A percentile compares a stretch with the other conserved stretches of the same genome.
Evolutionary conservation across 2,113 vertebrate species (phyloP).

Genomic region (Eonycteris spelaea): DNA sequence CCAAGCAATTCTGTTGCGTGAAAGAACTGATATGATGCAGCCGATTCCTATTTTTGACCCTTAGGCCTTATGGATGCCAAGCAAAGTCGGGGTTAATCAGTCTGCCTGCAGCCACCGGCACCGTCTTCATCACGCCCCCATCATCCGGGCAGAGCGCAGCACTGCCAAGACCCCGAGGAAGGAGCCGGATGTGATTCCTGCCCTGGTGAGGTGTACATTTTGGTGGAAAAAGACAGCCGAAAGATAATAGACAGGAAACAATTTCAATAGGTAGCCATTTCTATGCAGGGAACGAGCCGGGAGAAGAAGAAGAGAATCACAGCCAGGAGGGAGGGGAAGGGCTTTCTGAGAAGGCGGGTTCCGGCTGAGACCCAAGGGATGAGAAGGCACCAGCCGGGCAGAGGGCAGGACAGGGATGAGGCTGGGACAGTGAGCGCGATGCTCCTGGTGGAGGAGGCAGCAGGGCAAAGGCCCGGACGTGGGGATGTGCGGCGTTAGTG

Average conservation of each 20-base stretch:
- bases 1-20: not conserved
- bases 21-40: not conserved
- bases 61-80: not conserved
- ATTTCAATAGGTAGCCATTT: not conserved
- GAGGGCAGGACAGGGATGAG: not conserved
- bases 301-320: not conserved
- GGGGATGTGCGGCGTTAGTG: not conserved
- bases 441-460: not conserved
- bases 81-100: not conserved
- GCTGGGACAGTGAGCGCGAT: fast-evolving
- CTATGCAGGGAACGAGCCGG: not conserved
- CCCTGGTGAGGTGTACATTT: not conserved
- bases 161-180: not conserved
- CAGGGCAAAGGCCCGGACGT: not conserved
- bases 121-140: fast-evolving
- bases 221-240: not conserved
- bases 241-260: not conserved
- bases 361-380: not conserved
- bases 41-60: not conserved
- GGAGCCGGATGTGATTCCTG: not conserved
- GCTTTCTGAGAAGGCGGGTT: not conserved
- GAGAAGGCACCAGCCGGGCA: not conserved
- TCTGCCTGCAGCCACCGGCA: fast-evolving
- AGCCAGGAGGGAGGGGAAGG: not conserved
- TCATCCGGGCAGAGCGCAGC: not conserved